phyloP scores from a whole-genome alignment of 2,888 invertebrate genomes.

The Lasioglossum villosulum region DNA sequence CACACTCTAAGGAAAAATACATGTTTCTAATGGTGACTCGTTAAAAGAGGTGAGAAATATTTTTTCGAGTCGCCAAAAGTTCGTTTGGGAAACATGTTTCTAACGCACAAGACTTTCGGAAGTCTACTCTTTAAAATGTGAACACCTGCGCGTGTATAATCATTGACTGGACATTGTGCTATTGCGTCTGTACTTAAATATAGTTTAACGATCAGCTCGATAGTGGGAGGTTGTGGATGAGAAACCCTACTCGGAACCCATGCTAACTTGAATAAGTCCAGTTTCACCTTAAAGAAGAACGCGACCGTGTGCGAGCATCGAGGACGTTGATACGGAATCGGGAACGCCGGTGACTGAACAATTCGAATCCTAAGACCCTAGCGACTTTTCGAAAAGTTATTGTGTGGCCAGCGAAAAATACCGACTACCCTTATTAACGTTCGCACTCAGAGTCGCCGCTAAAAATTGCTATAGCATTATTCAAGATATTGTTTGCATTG shows the following conservation, averaged over 20 bases:
- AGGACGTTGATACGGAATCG: slow-evolving; percentile 19
- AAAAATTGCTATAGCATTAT: too few relatives aligned
- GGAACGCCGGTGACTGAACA: not conserved
- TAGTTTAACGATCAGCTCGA: not conserved
- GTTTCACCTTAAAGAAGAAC: slow-evolving; percentile 32
- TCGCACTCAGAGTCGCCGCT: too few relatives aligned
- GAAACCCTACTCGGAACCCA: slow-evolving; percentile 25
- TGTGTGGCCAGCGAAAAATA: not conserved
- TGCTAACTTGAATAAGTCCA: slow-evolving; percentile 39
- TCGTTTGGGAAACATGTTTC: too few relatives aligned
- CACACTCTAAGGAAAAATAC: too few relatives aligned
- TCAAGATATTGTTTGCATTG: too few relatives aligned
- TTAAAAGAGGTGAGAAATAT: too few relatives aligned
- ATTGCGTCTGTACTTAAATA: not conserved
- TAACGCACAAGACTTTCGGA: too few relatives aligned
- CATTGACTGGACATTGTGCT: not conserved
- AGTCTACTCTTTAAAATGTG: too few relatives aligned
- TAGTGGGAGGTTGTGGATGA: not conserved
- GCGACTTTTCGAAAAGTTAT: not conserved
- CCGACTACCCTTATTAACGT: too few relatives aligned
- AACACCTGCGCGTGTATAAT: too few relatives aligned
- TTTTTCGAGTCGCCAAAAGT: too few relatives aligned
- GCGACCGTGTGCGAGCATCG: slow-evolving; percentile 30
- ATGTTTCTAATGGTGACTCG: too few relatives aligned
- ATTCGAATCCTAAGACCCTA: not conserved